Evolutionary conservation across 1,140 invertebrate species (phyloP), one percentile per base, ranked within the genome.

Genomic region (Cydia strobilella): DNA sequence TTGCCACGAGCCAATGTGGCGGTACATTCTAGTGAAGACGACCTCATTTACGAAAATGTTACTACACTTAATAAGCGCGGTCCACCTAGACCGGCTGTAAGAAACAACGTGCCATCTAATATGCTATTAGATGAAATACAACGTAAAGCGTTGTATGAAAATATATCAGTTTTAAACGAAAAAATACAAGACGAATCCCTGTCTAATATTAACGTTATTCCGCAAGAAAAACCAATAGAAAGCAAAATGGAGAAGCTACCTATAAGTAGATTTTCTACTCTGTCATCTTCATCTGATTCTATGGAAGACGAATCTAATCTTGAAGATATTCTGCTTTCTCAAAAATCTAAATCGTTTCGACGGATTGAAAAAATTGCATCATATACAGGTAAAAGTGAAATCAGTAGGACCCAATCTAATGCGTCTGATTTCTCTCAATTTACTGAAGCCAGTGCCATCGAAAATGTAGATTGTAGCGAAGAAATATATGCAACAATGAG

Each of bases 301-400:
- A 86, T 90, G 84, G 82, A 87, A 18, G 91, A 93, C 75, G 90
- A 91, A 83, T 76, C 91, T 12, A 90, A 91, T 80, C 84, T 93
- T 74, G 91, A 93, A 78, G 91, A 93, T 76, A 91, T 93, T 73
- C 80, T 93, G 13, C 76, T 92, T 15, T 93, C 91, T 25, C 81
- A 88, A 80, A 93, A 92, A 75, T 92, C 89, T 10, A 90, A 84
- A 77, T 93, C 91, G 2, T 93, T 93, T 80, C 84, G 84, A 13
- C 87, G 87, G 39, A 76, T 84, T 45, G 80, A 83, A 76, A 81
- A 81, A 74, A 13, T 45, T 77, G 20, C 76, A 76, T 27, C 74
- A 6, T 71, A 79, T 65, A 78, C 78, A 45, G 78, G 76, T 66
- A 90, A 84, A 83, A 82, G 81, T 72, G 79, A 80, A 65, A 75